Conservation (phyloP, 2,797 vertebrate genomes). For the Tinamus major region DNA sequence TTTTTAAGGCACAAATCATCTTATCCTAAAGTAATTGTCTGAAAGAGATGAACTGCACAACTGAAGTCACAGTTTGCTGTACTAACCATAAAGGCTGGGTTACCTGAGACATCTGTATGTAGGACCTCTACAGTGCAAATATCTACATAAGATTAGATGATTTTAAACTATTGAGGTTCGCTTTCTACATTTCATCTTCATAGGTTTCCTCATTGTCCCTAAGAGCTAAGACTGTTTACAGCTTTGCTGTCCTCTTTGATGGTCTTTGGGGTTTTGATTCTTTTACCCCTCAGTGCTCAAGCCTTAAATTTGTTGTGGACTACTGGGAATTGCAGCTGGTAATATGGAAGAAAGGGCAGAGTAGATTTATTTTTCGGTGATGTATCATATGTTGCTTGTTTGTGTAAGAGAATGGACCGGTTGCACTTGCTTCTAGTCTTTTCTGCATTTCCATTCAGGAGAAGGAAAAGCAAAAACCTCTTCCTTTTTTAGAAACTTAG, state of each 20-base stretch:
- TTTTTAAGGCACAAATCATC: slow-evolving; percentile 36
- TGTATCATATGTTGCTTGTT: background rate
- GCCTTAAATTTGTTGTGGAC: background rate
- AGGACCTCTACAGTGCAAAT: background rate
- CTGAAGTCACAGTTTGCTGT: background rate
- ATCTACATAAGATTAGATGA: background rate
- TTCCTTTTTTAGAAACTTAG: background rate
- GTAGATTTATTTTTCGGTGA: background rate
- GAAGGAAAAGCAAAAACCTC: background rate
- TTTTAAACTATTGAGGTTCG: background rate
- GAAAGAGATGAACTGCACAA: slow-evolving; percentile 8
- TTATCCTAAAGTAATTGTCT: background rate
- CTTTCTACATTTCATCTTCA: background rate
- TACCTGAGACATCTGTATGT: background rate
- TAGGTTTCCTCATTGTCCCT: background rate
- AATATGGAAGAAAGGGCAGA: background rate
- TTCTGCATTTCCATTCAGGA: background rate
- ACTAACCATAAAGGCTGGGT: background rate
- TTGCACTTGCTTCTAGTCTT: background rate
- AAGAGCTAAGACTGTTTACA: background rate
- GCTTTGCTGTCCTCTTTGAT: background rate
- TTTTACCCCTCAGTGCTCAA: background rate
- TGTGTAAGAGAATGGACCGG: background rate
- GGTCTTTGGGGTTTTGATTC: background rate
- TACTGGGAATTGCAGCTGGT: background rate